Evolutionary conservation across 2,888 invertebrate species (phyloP).

Genomic region (Idaea dimidiata): DNA sequence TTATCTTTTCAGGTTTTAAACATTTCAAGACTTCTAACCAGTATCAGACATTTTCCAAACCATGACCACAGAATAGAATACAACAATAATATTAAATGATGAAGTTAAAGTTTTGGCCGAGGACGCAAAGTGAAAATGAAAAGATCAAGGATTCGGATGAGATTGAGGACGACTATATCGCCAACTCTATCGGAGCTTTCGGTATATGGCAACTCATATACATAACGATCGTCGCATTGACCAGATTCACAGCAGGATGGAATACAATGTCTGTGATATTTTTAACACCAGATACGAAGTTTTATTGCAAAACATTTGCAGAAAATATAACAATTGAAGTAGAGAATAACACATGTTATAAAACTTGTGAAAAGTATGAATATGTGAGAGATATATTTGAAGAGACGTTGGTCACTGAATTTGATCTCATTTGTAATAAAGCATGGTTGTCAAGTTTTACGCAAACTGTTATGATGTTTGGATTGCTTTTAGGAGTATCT

Average conservation of each 20-base stretch:
- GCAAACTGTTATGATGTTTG: constrained; percentile 53
- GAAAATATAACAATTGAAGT: constrained; percentile 30
- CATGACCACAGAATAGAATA: not conserved
- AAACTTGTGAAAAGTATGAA: constrained; percentile 45
- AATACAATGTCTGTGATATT: constrained; percentile 48
- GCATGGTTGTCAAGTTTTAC: constrained; percentile 53
- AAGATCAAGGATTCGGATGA: constrained; percentile 14
- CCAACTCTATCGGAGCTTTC: constrained; percentile 49
- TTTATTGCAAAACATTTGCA: constrained; percentile 40
- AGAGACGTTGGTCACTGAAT: constrained; percentile 44
- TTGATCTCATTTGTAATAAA: constrained; percentile 48
- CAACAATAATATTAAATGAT: not conserved
- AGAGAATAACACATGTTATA: constrained; percentile 47
- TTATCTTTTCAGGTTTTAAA: not conserved
- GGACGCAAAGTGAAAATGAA: constrained; percentile 2
- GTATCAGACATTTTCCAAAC: not conserved
- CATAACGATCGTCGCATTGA: constrained; percentile 29
- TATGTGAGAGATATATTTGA: constrained; percentile 41
- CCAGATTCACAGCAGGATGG: constrained; percentile 43
- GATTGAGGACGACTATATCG: constrained; percentile 48
- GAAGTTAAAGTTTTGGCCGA: not conserved
- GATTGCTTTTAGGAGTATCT: constrained; percentile 44
- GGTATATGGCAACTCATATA: constrained; percentile 48
- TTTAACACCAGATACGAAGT: constrained; percentile 47
- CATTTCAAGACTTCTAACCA: not conserved